Evolutionary conservation across 2,797 vertebrate species (phyloP).

Genomic region (Bradypus variegatus): DNA sequence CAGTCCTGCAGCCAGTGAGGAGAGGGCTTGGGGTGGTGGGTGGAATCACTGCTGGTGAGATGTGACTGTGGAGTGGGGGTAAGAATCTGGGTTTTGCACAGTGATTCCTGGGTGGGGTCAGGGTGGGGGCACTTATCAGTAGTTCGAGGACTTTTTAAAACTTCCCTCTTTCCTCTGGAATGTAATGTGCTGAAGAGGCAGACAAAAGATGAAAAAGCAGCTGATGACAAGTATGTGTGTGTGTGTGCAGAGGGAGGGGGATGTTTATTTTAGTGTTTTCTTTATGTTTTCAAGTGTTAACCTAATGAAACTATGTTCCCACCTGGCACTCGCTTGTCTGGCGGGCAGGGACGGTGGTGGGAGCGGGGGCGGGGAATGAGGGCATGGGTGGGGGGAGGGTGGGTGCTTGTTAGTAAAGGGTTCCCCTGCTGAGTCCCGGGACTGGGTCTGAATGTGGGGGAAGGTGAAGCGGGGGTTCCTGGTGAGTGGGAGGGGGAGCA

Average conservation of each 20-base stretch:
- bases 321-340: background rate
- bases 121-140: background rate
- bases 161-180: background rate
- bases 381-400: too few relatives aligned
- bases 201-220: background rate
- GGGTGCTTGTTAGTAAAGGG: background rate
- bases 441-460: background rate
- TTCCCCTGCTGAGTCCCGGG: background rate
- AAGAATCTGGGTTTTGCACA: background rate
- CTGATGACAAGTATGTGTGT: background rate
- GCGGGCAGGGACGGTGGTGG: background rate
- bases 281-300: background rate
- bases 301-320: too few relatives aligned
- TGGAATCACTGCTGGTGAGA: background rate
- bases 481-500: background rate
- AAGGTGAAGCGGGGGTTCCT: background rate
- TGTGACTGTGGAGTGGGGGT: background rate
- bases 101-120: background rate
- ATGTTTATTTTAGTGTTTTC: background rate
- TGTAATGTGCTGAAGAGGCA: background rate
- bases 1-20: background rate
- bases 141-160: background rate
- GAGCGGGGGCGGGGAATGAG: background rate
- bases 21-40: background rate
- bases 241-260: fast-evolving